These are phyloP conservation scores for Hoplodrina ambigua DNA, from an alignment of 2,888 invertebrate species.

Conservation along the genomic window DNA sequence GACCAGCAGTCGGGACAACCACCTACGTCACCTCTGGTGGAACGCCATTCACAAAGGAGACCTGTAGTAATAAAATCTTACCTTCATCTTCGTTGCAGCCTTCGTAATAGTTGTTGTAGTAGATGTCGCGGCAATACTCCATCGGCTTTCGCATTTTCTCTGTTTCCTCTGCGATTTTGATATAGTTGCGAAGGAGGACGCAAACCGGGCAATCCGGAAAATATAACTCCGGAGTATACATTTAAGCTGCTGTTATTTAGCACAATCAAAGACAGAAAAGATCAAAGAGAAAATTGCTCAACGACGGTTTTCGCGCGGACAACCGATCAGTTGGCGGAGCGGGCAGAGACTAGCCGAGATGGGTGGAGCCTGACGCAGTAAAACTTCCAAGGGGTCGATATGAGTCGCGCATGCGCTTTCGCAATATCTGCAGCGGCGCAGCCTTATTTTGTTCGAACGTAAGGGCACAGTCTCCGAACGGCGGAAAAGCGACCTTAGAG, in stretches of 20 bases:
- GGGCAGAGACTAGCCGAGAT: constrained; percentile 14
- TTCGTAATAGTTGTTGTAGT: constrained; percentile 23
- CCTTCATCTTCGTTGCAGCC: constrained; percentile 42
- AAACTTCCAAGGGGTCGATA: constrained; percentile 39
- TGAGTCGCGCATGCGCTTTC: constrained; percentile 35
- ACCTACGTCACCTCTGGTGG: neutral
- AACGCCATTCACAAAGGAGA: neutral
- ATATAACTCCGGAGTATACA: constrained; percentile 37
- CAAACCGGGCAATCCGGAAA: constrained; percentile 41
- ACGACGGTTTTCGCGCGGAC: constrained; percentile 3
- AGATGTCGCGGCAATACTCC: constrained; percentile 25
- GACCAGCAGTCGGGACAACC: neutral
- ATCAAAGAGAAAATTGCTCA: neutral
- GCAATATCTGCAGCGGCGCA: neutral
- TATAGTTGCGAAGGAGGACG: constrained; percentile 34
- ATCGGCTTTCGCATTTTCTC: constrained; percentile 25
- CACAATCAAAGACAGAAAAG: neutral
- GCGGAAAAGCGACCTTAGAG: constrained; percentile 1
- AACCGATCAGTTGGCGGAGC: constrained; percentile 11
- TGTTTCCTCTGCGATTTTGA: constrained; percentile 22
- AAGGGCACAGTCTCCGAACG: neutral
- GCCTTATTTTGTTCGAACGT: neutral
- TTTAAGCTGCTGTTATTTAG: neutral
- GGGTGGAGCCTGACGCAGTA: constrained; percentile 16
- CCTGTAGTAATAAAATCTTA: constrained; percentile 9